Conservation (phyloP, 2,888 invertebrate species). For the Tipula confusa region DNA sequence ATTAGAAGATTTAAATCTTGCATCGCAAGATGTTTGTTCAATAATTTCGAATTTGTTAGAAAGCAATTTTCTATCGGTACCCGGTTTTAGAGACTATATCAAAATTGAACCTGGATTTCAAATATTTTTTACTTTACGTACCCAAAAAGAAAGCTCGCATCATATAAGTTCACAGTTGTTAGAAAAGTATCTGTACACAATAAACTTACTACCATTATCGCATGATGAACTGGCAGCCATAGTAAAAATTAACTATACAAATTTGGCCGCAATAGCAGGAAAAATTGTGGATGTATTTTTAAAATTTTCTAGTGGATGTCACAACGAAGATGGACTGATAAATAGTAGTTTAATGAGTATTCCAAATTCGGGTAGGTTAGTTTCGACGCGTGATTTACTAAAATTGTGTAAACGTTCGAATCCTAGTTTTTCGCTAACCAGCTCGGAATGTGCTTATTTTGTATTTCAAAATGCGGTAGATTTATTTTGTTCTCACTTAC, state of each 20-base stretch:
- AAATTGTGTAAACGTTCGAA: slow-evolving; percentile 84
- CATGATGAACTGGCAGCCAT: slow-evolving; percentile 70
- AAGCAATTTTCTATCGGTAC: slow-evolving; percentile 73
- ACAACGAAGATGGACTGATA: slow-evolving; percentile 45
- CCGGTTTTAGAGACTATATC: slow-evolving; percentile 81
- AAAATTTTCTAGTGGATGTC: slow-evolving; percentile 69
- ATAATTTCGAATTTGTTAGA: slow-evolving; percentile 81
- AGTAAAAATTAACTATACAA: slow-evolving; percentile 63
- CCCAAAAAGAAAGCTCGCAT: slow-evolving; percentile 45
- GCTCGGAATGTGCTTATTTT: slow-evolving; percentile 51
- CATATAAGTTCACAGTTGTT: slow-evolving; percentile 64
- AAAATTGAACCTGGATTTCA: slow-evolving; percentile 82
- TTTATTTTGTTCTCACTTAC: slow-evolving; percentile 78
- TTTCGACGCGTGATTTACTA: slow-evolving; percentile 82
- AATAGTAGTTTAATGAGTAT: slow-evolving; percentile 34
- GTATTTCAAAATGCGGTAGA: slow-evolving; percentile 83
- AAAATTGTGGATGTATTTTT: slow-evolving; percentile 80
- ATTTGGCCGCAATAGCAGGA: slow-evolving; percentile 65
- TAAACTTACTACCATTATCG: slow-evolving; percentile 75
- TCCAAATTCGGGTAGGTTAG: slow-evolving; percentile 56
- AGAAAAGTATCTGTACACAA: slow-evolving; percentile 76
- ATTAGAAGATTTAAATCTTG: slow-evolving; percentile 92
- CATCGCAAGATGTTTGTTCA: slow-evolving; percentile 88
- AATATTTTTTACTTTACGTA: slow-evolving; percentile 80
- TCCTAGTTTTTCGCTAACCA: slow-evolving; percentile 67